Percentiles rank a stretch among this genome's conserved stretches.
Evolutionary conservation across 2,888 invertebrate genomes (phyloP).

Genomic region (Anthophora plumipes): DNA sequence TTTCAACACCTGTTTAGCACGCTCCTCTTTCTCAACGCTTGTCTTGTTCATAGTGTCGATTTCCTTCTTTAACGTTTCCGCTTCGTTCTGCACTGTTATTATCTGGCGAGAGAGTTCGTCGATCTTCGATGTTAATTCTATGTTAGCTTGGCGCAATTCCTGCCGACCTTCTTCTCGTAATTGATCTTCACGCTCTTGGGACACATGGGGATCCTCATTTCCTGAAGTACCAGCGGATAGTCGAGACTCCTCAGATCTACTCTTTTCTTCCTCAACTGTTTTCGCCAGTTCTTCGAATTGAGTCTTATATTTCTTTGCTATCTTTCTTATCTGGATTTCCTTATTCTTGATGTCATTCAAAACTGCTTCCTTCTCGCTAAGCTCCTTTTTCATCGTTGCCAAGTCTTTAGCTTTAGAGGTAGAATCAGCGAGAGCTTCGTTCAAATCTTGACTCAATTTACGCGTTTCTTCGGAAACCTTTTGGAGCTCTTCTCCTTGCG

Average conservation of each 20-base stretch:
- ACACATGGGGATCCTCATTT: constrained; percentile 80
- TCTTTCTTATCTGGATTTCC: constrained; percentile 92
- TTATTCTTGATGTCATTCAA: constrained; percentile 89
- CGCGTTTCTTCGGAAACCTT: constrained; percentile 87
- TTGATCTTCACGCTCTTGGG: constrained; percentile 84
- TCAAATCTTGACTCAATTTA: constrained; percentile 88
- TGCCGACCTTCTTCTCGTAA: constrained; percentile 85
- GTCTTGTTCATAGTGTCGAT: constrained; percentile 87
- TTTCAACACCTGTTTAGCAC: constrained; percentile 89
- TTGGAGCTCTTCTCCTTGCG: constrained; percentile 74
- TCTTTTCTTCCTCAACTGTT: constrained; percentile 88
- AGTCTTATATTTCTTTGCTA: constrained; percentile 96
- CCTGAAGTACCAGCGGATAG: constrained; percentile 83
- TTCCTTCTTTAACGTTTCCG: constrained; percentile 89
- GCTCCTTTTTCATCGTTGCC: constrained; percentile 88
- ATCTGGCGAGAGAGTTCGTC: constrained; percentile 84
- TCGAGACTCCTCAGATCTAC: constrained; percentile 86
- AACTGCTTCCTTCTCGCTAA: constrained; percentile 88
- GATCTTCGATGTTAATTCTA: constrained; percentile 77
- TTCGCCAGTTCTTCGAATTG: constrained; percentile 92
- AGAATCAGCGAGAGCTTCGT: constrained; percentile 87
- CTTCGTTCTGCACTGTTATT: constrained; percentile 86
- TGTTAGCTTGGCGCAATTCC: constrained; percentile 82
- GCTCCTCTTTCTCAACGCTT: constrained; percentile 88
- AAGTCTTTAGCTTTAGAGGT: constrained; percentile 87